Evolutionary conservation across 1,140 invertebrate species (phyloP).

Genomic region (Chrysomallon squamiferum): DNA sequence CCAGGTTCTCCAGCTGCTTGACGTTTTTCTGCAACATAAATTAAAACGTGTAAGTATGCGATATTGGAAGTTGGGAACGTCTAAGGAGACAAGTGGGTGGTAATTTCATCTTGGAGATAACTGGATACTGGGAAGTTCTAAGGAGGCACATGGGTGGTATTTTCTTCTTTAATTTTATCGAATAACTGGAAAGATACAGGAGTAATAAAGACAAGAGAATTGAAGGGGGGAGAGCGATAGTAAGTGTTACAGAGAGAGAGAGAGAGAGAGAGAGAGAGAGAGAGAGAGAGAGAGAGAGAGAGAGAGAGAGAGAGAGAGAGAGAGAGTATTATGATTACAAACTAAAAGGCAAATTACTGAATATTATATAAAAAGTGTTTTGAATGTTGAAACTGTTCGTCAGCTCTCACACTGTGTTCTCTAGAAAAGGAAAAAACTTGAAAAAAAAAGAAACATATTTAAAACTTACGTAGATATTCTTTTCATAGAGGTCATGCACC

Average conservation of each 20-base stretch:
- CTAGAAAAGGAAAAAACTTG: too few species aligned
- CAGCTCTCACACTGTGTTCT: too few species aligned
- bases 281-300: too few species aligned
- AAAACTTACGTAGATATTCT: slow-evolving; percentile 17
- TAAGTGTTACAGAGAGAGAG: too few species aligned
- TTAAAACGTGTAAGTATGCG: not conserved
- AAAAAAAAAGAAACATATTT: not conserved
- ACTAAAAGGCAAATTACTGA: too few species aligned
- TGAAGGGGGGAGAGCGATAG: too few species aligned
- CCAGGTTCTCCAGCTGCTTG: slow-evolving; percentile 14
- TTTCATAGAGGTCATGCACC: slow-evolving; percentile 20
- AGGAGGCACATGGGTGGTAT: not conserved
- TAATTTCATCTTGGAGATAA: not conserved
- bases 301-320: too few species aligned
- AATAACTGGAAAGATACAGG: not conserved
- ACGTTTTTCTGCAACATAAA: slow-evolving; percentile 13
- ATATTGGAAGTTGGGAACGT: not conserved
- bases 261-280: too few species aligned
- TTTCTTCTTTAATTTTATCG: not conserved
- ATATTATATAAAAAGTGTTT: too few species aligned
- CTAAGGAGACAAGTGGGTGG: not conserved
- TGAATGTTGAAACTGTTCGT: too few species aligned
- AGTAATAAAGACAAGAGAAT: not conserved
- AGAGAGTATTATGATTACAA: too few species aligned
- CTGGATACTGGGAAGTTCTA: not conserved